These are phyloP conservation scores for Glyphotaelius pellucidus DNA, from an alignment of 2,888 invertebrate genomes.

Conservation along the genomic window DNA sequence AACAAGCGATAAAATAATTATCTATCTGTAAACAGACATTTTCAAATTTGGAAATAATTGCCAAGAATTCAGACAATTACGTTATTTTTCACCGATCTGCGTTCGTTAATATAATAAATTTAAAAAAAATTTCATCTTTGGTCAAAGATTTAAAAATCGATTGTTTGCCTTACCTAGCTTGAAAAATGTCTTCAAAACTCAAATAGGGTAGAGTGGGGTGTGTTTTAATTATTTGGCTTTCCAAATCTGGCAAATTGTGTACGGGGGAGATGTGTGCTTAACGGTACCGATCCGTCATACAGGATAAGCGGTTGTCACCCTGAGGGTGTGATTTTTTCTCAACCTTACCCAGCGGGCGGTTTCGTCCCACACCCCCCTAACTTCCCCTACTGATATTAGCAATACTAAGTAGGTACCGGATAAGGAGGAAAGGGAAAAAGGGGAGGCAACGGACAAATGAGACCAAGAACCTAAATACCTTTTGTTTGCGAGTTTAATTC, in stretches of 20 bases:
- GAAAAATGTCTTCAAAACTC: not conserved
- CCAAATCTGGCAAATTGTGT: conserved; percentile 48
- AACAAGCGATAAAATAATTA: too few relatives aligned
- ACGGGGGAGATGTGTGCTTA: conserved; percentile 46
- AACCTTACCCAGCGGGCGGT: conserved; percentile 1
- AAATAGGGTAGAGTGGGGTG: not conserved
- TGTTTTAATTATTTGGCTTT: conserved; percentile 45
- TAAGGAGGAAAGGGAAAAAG: not conserved
- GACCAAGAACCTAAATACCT: not conserved
- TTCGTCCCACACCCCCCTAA: conserved; percentile 3
- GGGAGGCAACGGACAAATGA: conserved; percentile 31
- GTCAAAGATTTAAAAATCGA: not conserved
- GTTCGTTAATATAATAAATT: too few relatives aligned
- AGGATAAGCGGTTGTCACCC: conserved; percentile 64
- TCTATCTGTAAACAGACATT: too few relatives aligned
- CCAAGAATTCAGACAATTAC: too few relatives aligned
- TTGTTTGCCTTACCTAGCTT: not conserved
- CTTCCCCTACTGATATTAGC: conserved; percentile 19
- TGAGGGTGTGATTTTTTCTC: conserved; percentile 39
- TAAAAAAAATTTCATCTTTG: not conserved
- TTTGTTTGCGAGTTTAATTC: conserved; percentile 20
- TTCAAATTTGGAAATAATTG: too few relatives aligned
- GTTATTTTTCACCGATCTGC: too few relatives aligned
- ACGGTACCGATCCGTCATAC: conserved; percentile 62
- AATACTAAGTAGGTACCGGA: conserved; percentile 29